Conservation (phyloP, 2,113 vertebrate genomes). For the Nicator chloris region DNA sequence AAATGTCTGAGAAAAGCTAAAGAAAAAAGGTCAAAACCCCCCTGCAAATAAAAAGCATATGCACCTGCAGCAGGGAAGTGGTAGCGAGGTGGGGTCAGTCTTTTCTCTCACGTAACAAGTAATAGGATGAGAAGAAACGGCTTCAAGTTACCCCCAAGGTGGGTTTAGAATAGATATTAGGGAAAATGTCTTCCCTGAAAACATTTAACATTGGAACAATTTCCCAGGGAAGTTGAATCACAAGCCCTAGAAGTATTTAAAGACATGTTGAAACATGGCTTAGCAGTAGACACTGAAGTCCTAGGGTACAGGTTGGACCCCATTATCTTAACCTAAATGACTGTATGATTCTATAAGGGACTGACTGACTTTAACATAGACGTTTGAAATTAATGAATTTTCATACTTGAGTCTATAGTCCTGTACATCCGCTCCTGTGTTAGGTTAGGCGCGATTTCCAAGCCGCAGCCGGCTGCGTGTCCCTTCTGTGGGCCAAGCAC, state of each 20-base stretch:
- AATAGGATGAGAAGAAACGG: not conserved
- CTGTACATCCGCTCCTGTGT: not conserved
- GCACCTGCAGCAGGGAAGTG: not conserved
- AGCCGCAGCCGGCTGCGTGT: not conserved
- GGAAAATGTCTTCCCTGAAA: not conserved
- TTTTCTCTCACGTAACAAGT: not conserved
- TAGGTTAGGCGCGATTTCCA: accelerated
- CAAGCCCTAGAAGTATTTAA: not conserved
- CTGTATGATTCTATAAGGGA: not conserved
- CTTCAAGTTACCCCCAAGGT: not conserved
- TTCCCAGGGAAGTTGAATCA: not conserved
- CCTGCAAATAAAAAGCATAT: not conserved
- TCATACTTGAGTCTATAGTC: not conserved
- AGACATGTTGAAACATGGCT: not conserved
- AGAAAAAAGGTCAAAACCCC: not conserved
- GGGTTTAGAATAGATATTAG: not conserved
- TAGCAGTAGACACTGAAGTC: not conserved
- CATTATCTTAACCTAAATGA: not conserved
- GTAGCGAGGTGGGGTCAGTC: not conserved
- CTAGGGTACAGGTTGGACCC: not conserved
- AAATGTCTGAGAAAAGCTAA: not conserved
- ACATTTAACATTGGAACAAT: not conserved
- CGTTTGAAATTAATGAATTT: not conserved
- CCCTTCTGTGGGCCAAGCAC: accelerated
- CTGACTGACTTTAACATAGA: not conserved